A percentile compares a stretch with the other conserved stretches of the same genome.
Conservation (phyloP, 2,888 invertebrate species). For the Taphrorychus bicolor region DNA sequence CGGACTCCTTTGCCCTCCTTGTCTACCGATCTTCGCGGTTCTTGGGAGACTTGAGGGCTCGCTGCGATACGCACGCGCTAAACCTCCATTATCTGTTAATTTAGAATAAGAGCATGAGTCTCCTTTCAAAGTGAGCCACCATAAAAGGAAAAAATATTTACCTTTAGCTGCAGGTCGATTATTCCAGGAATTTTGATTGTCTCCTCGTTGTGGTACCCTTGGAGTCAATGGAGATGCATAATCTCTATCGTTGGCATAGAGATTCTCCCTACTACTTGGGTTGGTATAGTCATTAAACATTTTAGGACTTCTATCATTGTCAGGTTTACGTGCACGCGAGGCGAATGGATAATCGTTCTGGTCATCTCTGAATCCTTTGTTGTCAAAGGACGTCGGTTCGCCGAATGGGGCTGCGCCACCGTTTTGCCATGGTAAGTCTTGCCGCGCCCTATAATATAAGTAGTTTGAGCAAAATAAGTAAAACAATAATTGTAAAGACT, state of each 20-base stretch:
- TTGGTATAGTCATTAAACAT: too few species aligned
- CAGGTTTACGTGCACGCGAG: background rate
- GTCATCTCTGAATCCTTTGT: constrained; percentile 16
- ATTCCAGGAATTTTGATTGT: too few species aligned
- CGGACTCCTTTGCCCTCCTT: constrained; percentile 21
- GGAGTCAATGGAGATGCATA: too few species aligned
- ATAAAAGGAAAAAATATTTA: too few species aligned
- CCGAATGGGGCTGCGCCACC: background rate
- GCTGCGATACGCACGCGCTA: background rate
- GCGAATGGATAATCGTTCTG: background rate
- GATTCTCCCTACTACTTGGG: too few species aligned
- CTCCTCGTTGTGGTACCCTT: too few species aligned
- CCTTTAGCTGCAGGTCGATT: too few species aligned
- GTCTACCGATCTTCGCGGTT: constrained; percentile 36
- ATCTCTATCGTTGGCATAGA: too few species aligned
- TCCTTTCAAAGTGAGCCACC: background rate
- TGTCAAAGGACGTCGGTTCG: constrained; percentile 6
- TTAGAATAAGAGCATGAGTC: too few species aligned
- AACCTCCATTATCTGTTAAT: background rate
- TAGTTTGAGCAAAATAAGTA: too few species aligned
- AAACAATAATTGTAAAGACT: too few species aligned
- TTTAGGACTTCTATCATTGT: background rate
- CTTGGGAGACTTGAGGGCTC: too few species aligned
- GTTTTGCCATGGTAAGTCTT: constrained; percentile 1
- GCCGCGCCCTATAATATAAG: background rate